phyloP scores from a whole-genome alignment of 2,888 invertebrate species.

The Noctua comes region DNA sequence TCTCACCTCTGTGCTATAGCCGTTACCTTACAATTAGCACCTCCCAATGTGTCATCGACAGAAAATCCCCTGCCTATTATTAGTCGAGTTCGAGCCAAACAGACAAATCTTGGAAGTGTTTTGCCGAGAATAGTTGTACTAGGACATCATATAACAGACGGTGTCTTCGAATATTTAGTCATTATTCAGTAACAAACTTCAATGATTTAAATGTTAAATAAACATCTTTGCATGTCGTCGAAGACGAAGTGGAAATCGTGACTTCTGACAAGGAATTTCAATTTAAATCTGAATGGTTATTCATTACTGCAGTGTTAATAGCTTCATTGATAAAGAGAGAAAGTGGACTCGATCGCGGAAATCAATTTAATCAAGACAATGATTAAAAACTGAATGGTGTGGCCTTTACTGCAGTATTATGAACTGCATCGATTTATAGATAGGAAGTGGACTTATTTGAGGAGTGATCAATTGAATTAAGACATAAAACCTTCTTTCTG shows the following conservation, averaged over 20 bases:
- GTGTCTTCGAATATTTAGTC: background rate
- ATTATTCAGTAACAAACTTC: background rate
- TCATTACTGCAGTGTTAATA: background rate
- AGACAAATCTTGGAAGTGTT: constrained; percentile 31
- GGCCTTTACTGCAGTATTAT: background rate
- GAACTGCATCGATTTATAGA: background rate
- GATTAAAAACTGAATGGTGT: background rate
- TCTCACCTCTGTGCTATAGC: constrained; percentile 25
- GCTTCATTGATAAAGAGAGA: background rate
- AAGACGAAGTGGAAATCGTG: background rate
- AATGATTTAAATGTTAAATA: background rate
- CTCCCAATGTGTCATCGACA: constrained; percentile 36
- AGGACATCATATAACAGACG: constrained; percentile 5
- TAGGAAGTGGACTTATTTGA: background rate
- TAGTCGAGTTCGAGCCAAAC: constrained; percentile 21
- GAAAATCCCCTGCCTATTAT: constrained; percentile 35
- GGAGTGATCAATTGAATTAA: background rate
- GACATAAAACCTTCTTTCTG: background rate
- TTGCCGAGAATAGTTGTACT: constrained; percentile 15
- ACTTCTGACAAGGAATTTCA: background rate
- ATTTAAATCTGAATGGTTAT: background rate
- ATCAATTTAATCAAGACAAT: background rate
- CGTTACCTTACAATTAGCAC: constrained; percentile 48
- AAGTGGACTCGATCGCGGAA: background rate
- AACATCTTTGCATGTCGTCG: background rate